Conservation (phyloP, 2,888 invertebrate genomes). For the Leptura quadrifasciata region DNA sequence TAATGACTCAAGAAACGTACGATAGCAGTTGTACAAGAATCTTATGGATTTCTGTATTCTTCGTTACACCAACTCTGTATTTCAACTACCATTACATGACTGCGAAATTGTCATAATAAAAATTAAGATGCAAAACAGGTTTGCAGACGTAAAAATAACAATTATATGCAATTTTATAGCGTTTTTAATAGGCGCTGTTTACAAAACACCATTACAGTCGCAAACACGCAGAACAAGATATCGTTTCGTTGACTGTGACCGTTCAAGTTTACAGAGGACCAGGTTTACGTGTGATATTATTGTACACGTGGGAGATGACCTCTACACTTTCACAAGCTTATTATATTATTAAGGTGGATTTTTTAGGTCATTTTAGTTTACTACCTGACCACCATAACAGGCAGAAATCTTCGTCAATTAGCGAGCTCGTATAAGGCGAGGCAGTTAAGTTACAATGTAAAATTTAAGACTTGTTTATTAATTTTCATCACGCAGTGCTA, state of each 20-base stretch:
- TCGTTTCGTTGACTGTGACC: constrained; percentile 8
- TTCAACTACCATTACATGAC: not conserved
- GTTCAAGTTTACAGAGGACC: constrained; percentile 18
- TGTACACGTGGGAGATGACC: constrained; percentile 46
- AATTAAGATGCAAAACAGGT: constrained; percentile 9
- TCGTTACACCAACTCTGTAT: not conserved
- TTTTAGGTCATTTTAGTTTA: constrained; percentile 13
- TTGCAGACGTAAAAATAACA: constrained; percentile 1
- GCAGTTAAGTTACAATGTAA: not conserved
- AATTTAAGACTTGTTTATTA: too few species aligned
- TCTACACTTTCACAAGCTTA: constrained; percentile 44
- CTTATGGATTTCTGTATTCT: not conserved
- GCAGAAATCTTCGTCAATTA: not conserved
- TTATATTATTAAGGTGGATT: constrained; percentile 6
- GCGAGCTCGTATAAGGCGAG: not conserved
- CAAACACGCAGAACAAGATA: constrained; percentile 22
- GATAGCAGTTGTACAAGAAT: not conserved
- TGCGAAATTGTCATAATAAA: not conserved
- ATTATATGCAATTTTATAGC: not conserved
- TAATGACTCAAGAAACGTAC: too few species aligned
- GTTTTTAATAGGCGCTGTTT: constrained; percentile 11
- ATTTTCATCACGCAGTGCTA: too few species aligned
- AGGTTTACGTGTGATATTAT: constrained; percentile 16
- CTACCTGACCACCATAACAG: not conserved
- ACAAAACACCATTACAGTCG: not conserved